Evolutionary conservation across 35 echinoderm and acorn worm genomes (phyloP).

Genomic region (Chiridota heheva): DNA sequence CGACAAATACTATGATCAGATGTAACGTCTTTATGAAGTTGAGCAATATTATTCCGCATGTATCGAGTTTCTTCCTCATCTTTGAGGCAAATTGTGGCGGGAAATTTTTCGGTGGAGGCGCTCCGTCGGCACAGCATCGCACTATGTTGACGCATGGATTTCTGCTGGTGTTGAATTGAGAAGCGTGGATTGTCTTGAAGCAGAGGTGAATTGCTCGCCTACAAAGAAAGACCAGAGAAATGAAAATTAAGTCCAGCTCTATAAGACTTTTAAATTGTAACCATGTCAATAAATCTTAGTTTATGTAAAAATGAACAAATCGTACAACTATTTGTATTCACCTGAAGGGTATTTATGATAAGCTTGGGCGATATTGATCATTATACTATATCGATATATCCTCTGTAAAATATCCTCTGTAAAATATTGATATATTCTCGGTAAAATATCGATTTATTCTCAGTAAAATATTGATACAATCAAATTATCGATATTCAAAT

Average conservation of each 20-base stretch:
- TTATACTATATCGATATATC: no score
- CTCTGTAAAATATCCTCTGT: no score
- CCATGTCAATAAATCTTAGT: no score
- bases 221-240: background rate
- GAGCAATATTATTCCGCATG: slow-evolving; percentile 26
- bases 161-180: slow-evolving; percentile 65
- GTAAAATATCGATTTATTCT: no score
- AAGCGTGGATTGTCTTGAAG: slow-evolving; percentile 40
- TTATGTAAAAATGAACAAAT: no score
- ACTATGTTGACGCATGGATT: slow-evolving; percentile 59
- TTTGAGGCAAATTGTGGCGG: slow-evolving; percentile 56
- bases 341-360: no score
- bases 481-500: no score
- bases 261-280: background rate
- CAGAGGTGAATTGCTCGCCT: slow-evolving; percentile 71
- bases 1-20: slow-evolving; percentile 34
- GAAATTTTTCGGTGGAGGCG: slow-evolving; percentile 74
- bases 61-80: slow-evolving; percentile 78
- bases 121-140: slow-evolving; percentile 59
- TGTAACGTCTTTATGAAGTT: slow-evolving; percentile 52
- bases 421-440: no score
- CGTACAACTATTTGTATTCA: no score
- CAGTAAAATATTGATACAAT: no score
- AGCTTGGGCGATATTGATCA: no score
- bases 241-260: background rate